phyloP scores from a whole-genome alignment of 2,888 invertebrate species.

The Eurytoma adleriae region DNA sequence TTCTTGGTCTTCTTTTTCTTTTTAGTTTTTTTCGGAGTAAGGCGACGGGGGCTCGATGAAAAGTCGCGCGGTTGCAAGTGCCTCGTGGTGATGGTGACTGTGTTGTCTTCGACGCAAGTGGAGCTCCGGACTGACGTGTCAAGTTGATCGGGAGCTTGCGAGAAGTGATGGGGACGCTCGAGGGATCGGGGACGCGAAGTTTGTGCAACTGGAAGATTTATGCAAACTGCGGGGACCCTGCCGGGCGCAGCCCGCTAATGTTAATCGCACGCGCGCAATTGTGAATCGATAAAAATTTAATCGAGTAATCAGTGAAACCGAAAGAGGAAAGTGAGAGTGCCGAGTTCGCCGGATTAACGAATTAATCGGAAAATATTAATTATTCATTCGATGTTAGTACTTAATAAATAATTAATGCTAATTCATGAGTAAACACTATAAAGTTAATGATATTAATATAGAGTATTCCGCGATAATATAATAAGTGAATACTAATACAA shows the following conservation, averaged over 20 bases:
- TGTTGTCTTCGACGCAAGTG: constrained; percentile 33
- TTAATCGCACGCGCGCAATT: neutral
- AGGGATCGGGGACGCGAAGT: neutral
- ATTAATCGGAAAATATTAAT: constrained; percentile 20
- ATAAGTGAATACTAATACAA: no score
- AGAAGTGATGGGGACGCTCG: constrained; percentile 20
- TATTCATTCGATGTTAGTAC: neutral
- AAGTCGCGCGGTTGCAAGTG: constrained; percentile 22
- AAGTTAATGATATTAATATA: neutral
- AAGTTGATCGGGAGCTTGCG: neutral
- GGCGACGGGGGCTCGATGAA: neutral
- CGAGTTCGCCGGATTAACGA: constrained; percentile 7
- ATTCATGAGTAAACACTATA: constrained; percentile 10
- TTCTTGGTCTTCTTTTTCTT: constrained; percentile 5
- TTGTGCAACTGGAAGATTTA: constrained; percentile 37
- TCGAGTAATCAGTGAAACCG: neutral
- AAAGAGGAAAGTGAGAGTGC: constrained; percentile 47
- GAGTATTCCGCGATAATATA: neutral
- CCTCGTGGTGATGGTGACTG: constrained; percentile 45
- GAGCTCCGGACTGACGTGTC: constrained; percentile 18
- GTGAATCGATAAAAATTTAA: neutral
- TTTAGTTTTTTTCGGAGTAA: constrained; percentile 1
- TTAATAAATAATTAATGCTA: constrained; percentile 42
- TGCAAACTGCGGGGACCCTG: no score
- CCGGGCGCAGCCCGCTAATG: no score